Base-by-base conservation (phyloP, 2,888 invertebrate species). In the Chydorus sphaericus region DNA sequence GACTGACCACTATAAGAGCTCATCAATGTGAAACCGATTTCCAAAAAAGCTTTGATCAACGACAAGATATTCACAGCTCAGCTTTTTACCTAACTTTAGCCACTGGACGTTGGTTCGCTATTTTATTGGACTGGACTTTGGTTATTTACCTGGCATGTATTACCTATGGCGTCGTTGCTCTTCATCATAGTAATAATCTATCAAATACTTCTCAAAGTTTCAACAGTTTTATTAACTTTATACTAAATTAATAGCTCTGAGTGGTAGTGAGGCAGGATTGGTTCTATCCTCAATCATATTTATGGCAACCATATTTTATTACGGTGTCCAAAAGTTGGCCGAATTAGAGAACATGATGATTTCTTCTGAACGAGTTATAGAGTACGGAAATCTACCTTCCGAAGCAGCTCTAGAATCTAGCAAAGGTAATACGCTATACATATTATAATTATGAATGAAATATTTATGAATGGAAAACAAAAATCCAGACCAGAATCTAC, bases 321-420 rank as follows among this genome's bases (percentile, higher is more conserved):
- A 90, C 89, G 90, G 89, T 29, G 88, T 93, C 80, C 74, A 92
- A 10, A 92, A 93, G 69, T 87, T 88, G 62, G 87, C 91, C 0
- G 92, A 92, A 68, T 69, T 87, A 7, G 86, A 81, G 67, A 89
- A 87, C 66, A 83, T 82, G 61, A 86, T 89, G 87, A 89, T 85
- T 4, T 83, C 52, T 11, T 31, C 36, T 1, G 52, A 52, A 26
- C 31, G 52, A 33, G 36, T 52, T 1, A 31, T 52, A 23, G 85
- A 89, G 66, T 90, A 86, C 68, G 80, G 82, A 1, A 73, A 80
- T n/a, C 68, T 90, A 29, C 81, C 83, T 0, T 75, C 80, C 48
- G 89, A 90, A 69, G 77, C 78, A 1, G 74, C 76, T 0, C 71
- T 79, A 20, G 79, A 78, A 18, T 52, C 52, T 1, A n/a, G 11